Percentiles rank a stretch among this genome's conserved stretches.
phyloP scores from a whole-genome alignment of 2,888 invertebrate genomes.

The Hirtodrosophila trivittata region DNA sequence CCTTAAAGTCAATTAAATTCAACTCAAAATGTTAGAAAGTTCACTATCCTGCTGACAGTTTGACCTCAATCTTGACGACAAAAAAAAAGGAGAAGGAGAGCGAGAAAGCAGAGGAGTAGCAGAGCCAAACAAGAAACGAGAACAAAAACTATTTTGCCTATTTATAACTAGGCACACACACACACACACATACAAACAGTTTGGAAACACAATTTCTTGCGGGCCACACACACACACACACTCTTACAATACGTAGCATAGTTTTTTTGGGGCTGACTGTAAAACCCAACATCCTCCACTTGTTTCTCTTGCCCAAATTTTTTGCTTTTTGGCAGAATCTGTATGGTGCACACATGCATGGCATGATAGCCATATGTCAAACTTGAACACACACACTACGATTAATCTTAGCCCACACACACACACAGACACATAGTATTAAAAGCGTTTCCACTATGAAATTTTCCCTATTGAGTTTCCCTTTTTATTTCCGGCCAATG shows the following conservation, averaged over 20 bases:
- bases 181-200: slow-evolving; percentile 23
- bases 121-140: slow-evolving; percentile 49
- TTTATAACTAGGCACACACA: slow-evolving; percentile 58
- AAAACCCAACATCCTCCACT: neutral
- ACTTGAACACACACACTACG: slow-evolving; percentile 46
- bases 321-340: slow-evolving; percentile 2
- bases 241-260: slow-evolving; percentile 50
- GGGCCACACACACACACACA: slow-evolving; percentile 29
- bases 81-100: slow-evolving; percentile 16
- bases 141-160: slow-evolving; percentile 72
- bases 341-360: slow-evolving; percentile 41
- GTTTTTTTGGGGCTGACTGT: slow-evolving; percentile 47
- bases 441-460: neutral
- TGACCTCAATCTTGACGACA: slow-evolving; percentile 64
- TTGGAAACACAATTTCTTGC: slow-evolving; percentile 33
- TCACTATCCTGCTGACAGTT: slow-evolving; percentile 72
- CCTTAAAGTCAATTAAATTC: slow-evolving; percentile 60
- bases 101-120: slow-evolving; percentile 13
- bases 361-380: slow-evolving; percentile 72
- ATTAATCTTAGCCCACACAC: slow-evolving; percentile 57
- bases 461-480: slow-evolving; percentile 8
- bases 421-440: slow-evolving; percentile 5
- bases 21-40: slow-evolving; percentile 59
- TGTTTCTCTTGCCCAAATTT: slow-evolving; percentile 7
- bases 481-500: slow-evolving; percentile 21